Evolutionary conservation across 2,888 invertebrate species (phyloP), one percentile per base, ranked within the genome.

Genomic region (Pilophorus perplexus): DNA sequence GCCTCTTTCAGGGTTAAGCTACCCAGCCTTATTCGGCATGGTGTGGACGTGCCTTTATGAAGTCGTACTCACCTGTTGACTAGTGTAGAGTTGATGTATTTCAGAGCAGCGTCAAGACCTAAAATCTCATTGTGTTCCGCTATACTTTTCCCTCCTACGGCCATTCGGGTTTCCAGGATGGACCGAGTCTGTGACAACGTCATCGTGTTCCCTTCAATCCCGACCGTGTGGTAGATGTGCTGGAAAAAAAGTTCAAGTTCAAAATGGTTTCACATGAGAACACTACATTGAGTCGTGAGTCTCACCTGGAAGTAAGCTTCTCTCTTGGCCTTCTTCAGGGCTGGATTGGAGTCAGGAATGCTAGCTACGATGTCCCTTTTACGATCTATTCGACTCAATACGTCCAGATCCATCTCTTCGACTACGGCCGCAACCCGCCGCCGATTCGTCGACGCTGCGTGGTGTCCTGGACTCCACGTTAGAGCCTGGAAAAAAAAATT

Each of bases 191-290:
- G 93, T 20, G 89, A 86, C 42, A 98, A 80, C 2, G 92, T 90
- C 88, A 99, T 91, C 0, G 97, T 97, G 75, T 98, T 98, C 0
- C 97, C 97, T 79, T 98, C 98, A 71, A 98, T 94, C 22, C 93
- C 97, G 18, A 94, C 95, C 0, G 96, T 94, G 75, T 98, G 97
- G 77, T 96, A 95, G 69, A 98, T 93, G 75, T 97, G 94, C 71
- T 81, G 78, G 33, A 73, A 72, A 55, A 4, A 8, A 18, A 18
- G 6, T 50, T 20, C 8, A 10, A 50, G 22, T n/a, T n/a, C n/a
- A n/a, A n/a, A 33, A 33, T 33, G 6, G 12, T 33, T 8, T 33
- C 33, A 33, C 12, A 33, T 6, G 33, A 33, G 12, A 33, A 33
- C 12, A 12, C 33, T n/a, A n/a, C n/a, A n/a, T n/a, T n/a, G n/a